phyloP scores from a whole-genome alignment of 2,888 invertebrate genomes.

The Acrocera orbiculus region DNA sequence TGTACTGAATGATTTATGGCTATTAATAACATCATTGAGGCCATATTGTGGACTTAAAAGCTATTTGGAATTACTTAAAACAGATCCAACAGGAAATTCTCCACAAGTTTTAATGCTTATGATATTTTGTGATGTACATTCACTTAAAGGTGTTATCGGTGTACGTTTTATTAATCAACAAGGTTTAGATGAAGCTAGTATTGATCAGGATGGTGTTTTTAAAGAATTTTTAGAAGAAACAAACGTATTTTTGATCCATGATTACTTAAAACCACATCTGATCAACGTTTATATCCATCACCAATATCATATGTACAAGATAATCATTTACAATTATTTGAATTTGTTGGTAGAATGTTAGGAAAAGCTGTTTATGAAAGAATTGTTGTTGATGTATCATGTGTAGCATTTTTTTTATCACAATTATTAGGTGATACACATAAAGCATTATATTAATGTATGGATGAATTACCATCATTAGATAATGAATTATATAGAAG shows the following conservation, averaged over 20 bases:
- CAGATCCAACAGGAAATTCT: constrained; percentile 60
- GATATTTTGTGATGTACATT: constrained; percentile 76
- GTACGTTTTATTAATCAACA: constrained; percentile 96
- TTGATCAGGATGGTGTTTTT: constrained; percentile 98
- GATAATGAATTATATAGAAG: constrained; percentile 92
- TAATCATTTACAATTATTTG: constrained; percentile 85
- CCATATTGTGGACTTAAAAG: constrained; percentile 77
- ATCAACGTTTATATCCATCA: constrained; percentile 91
- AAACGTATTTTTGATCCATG: constrained; percentile 91
- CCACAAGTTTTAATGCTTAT: constrained; percentile 88
- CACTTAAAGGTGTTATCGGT: constrained; percentile 84
- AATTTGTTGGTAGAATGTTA: constrained; percentile 95
- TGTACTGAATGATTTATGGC: constrained; percentile 79
- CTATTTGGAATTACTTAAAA: constrained; percentile 67
- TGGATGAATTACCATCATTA: constrained; percentile 93
- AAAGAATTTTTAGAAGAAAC: constrained; percentile 96
- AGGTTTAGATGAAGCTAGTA: constrained; percentile 97
- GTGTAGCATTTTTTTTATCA: constrained; percentile 95
- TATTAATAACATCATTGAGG: constrained; percentile 73
- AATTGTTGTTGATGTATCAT: constrained; percentile 95
- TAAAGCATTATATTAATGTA: constrained; percentile 86
- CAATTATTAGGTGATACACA: constrained; percentile 88
- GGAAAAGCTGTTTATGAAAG: constrained; percentile 98
- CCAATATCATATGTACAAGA: constrained; percentile 93
- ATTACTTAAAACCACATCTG: constrained; percentile 82